Conservation (phyloP, 2,797 vertebrate species). For the Falco biarmicus region DNA sequence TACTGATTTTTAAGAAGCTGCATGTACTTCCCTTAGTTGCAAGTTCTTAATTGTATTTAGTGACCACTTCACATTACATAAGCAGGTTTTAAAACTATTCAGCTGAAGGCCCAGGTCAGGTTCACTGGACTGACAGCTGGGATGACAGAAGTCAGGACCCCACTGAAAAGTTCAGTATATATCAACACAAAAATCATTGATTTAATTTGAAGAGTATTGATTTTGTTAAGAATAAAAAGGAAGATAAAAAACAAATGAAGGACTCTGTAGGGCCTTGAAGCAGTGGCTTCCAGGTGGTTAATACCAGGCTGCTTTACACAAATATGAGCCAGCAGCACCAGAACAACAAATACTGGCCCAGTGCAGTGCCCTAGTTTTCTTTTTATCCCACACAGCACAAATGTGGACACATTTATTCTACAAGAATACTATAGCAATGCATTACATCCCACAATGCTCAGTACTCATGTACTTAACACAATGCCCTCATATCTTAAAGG, state of each 20-base stretch:
- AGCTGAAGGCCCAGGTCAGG: neutral
- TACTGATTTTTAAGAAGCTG: neutral
- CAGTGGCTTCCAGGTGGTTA: neutral
- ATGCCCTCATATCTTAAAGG: neutral
- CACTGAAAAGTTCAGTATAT: neutral
- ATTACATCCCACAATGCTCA: neutral
- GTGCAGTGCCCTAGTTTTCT: neutral
- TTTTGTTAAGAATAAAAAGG: neutral
- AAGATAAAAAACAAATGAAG: neutral
- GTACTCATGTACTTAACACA: neutral
- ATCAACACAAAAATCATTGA: neutral
- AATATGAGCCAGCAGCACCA: neutral
- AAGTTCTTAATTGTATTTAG: neutral
- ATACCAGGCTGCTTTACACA: neutral
- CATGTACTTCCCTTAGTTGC: neutral
- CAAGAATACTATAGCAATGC: accelerated
- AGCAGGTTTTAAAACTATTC: neutral
- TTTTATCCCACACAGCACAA: neutral
- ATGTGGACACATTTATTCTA: neutral
- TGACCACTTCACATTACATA: neutral
- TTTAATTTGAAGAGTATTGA: neutral
- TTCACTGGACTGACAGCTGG: neutral
- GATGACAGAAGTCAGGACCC: neutral
- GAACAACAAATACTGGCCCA: neutral
- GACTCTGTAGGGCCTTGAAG: neutral